Base-by-base conservation (phyloP, 2,888 invertebrate genomes). In the Cantharis flavilabris region DNA sequence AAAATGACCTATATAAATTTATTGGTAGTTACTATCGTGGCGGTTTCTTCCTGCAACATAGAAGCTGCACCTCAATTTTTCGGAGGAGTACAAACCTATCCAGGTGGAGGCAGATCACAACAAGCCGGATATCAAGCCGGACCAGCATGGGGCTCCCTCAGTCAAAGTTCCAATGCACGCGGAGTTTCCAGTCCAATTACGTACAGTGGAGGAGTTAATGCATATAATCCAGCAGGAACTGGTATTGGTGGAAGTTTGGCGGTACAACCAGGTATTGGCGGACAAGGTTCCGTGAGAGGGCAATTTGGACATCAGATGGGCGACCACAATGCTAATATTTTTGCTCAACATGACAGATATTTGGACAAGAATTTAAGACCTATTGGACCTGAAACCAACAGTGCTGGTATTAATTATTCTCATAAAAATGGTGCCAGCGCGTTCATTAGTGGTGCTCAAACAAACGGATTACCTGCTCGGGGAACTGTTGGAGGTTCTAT, bases 401-500 rank as follows among this genome's bases (percentile, higher is more conserved):
- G 33, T 23, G 62, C 64, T 11, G 73, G 73, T 9, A 23, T 76
- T 14, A 70, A 71, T 16, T 76, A 73, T 28, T 20, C 30, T 20
- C 14, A 76, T 63, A 33, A 33, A 63, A 71, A 72, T 16, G 79
- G 79, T 5, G 74, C 74, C 3, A 71, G 65, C 23, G 79, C 76
- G 9, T 74, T 71, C 9, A 5, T 71, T 3, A 73, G 74, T 62
- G 76, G 73, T 11, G 1, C 28, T 14, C 69, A 70, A 49, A 76
- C 76, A 18, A 62, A 64, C 23, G 79, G 79, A 10, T 4, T 7
- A 20, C 76, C 76, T 9, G 69, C 70, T 10, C 30, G 11, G 23
- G 76, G 76, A 11, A 63, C 76, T 2, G 33, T 76, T 28, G 79
- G 79, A 33, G 79, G 71, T 16, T 71, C 70, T 11, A 70, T 79